Conservation (phyloP, 2,888 invertebrate species). For the Blastobasis lacticolella region DNA sequence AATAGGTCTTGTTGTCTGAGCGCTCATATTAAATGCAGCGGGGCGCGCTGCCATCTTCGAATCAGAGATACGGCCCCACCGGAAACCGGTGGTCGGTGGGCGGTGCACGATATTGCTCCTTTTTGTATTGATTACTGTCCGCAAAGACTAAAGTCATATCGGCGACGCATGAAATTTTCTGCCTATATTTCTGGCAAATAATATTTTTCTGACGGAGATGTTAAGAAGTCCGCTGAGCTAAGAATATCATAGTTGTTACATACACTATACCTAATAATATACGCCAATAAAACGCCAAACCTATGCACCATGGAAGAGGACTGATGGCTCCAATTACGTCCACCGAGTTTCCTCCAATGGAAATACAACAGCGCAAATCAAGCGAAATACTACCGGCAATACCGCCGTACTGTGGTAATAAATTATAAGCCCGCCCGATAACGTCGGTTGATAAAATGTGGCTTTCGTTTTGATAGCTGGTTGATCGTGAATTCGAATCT, state of each 20-base stretch:
- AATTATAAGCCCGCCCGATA: conserved; percentile 8
- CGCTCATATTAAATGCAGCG: conserved; percentile 56
- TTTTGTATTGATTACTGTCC: no score
- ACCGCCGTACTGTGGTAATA: not conserved
- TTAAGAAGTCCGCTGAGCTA: no score
- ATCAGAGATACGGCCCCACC: conserved; percentile 44
- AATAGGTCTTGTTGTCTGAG: conserved; percentile 39
- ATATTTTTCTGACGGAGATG: no score
- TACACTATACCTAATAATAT: no score
- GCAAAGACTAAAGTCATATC: no score
- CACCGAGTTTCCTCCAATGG: not conserved
- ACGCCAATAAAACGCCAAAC: no score
- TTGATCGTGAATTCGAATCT: conserved; percentile 37
- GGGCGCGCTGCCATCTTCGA: conserved; percentile 43
- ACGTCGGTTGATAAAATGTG: conserved; percentile 22
- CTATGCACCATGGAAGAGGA: conserved; percentile 10
- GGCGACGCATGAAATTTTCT: no score
- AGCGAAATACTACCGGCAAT: no score
- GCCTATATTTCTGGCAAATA: no score
- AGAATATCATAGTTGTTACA: no score
- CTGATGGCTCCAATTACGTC: conserved; percentile 17
- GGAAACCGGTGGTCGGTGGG: conserved; percentile 50
- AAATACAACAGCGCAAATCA: no score
- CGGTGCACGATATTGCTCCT: conserved; percentile 14
- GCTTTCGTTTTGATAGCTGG: conserved; percentile 20